These are phyloP conservation scores for Prunella strophiata DNA, from an alignment of 2,797 vertebrate genomes.

Conservation along the genomic window DNA sequence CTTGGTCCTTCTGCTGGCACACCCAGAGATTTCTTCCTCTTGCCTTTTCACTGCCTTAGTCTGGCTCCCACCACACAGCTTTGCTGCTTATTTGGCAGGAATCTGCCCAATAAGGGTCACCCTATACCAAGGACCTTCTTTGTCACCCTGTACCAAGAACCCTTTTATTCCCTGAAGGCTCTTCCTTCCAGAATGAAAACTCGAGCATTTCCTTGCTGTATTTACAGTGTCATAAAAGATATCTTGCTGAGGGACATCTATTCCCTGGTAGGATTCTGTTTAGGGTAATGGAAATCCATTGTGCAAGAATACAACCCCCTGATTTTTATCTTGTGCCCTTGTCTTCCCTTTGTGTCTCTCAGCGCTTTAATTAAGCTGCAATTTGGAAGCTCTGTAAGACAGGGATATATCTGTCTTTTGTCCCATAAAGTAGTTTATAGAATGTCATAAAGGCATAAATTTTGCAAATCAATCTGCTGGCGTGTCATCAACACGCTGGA, in stretches of 20 bases:
- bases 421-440: neutral
- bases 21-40: neutral
- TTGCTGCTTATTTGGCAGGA: neutral
- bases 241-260: neutral
- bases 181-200: neutral
- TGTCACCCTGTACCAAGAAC: neutral
- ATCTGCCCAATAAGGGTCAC: neutral
- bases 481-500: neutral
- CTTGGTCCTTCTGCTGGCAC: neutral
- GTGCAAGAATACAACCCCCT: neutral
- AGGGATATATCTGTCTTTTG: neutral
- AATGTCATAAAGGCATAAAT: constrained; percentile 1
- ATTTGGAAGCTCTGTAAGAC: neutral
- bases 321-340: neutral
- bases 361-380: constrained; percentile 25
- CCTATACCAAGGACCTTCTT: neutral
- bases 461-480: constrained; percentile 35
- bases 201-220: neutral
- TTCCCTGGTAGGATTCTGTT: neutral
- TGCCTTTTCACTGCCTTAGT: neutral
- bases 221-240: constrained; percentile 4
- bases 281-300: neutral
- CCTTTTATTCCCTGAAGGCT: neutral
- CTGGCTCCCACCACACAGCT: neutral
- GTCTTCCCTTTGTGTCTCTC: neutral